A percentile compares a stretch with the other conserved stretches of the same genome.
Evolutionary conservation across 2,113 vertebrate species (phyloP).

Genomic region (Brevimyrus niger): DNA sequence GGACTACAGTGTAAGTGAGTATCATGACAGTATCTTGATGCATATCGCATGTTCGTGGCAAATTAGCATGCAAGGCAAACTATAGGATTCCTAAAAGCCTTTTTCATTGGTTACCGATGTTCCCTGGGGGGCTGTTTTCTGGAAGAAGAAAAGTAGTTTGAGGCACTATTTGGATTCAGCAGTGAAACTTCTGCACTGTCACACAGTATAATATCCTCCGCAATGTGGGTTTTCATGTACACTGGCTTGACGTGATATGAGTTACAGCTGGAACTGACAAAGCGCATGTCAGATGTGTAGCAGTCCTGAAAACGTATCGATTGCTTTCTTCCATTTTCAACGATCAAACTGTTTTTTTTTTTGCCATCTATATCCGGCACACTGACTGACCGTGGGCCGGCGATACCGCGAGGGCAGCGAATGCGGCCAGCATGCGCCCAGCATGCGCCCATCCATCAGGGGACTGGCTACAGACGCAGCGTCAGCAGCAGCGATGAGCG

Average conservation of each 20-base stretch:
- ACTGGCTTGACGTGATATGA: neutral
- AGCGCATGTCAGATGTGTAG: neutral
- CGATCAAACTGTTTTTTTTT: neutral
- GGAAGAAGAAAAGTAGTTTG: neutral
- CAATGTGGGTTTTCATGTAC: neutral
- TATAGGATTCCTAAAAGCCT: constrained; percentile 6
- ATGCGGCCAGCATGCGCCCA: neutral
- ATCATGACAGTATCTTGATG: constrained; percentile 7
- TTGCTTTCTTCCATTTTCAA: neutral
- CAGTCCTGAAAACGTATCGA: neutral
- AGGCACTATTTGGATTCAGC: neutral
- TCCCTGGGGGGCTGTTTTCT: constrained; percentile 13
- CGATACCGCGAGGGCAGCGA: neutral
- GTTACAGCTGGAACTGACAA: neutral
- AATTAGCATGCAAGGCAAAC: constrained; percentile 28
- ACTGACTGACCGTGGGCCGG: neutral
- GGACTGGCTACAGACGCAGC: constrained; percentile 6
- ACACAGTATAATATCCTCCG: neutral
- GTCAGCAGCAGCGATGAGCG: constrained; percentile 14
- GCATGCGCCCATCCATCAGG: neutral
- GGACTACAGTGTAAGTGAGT: neutral
- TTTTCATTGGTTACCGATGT: neutral
- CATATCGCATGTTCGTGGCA: constrained; percentile 7
- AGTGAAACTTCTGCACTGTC: neutral
- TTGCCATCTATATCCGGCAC: neutral